Conservation (phyloP, 2,113 vertebrate genomes). For the Tachuris rubrigastra region DNA sequence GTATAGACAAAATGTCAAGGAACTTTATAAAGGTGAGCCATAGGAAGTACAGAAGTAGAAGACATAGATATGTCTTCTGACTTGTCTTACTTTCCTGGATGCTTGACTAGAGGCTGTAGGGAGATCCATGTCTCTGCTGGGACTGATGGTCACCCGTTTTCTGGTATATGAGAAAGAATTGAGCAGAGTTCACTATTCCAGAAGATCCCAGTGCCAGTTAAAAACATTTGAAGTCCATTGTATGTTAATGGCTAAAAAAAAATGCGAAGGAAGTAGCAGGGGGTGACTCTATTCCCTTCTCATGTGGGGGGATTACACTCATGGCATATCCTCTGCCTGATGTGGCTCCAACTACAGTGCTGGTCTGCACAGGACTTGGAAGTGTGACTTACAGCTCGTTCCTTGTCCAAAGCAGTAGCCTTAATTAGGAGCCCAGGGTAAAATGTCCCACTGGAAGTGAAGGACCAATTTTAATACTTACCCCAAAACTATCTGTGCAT, state of each 20-base stretch:
- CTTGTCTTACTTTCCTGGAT: neutral
- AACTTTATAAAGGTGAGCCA: neutral
- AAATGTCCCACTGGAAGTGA: neutral
- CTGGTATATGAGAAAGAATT: neutral
- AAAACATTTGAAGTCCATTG: neutral
- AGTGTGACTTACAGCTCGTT: neutral
- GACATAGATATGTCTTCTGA: neutral
- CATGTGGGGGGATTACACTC: neutral
- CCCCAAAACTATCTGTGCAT: neutral
- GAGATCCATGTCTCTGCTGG: rapidly evolving
- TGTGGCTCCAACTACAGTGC: neutral
- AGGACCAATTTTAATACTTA: neutral
- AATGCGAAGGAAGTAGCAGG: neutral
- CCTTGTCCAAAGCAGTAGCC: neutral
- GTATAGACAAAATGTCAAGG: neutral
- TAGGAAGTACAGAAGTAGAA: neutral
- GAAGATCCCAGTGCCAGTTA: neutral
- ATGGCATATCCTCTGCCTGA: neutral
- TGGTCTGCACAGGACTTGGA: neutral
- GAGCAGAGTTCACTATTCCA: neutral
- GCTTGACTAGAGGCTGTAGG: neutral
- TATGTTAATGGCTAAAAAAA: neutral
- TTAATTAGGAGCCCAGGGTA: neutral
- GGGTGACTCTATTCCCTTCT: neutral
- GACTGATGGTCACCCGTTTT: neutral